Evolutionary conservation across 2,113 vertebrate species (phyloP).

Genomic region (Pterocles gutturalis): DNA sequence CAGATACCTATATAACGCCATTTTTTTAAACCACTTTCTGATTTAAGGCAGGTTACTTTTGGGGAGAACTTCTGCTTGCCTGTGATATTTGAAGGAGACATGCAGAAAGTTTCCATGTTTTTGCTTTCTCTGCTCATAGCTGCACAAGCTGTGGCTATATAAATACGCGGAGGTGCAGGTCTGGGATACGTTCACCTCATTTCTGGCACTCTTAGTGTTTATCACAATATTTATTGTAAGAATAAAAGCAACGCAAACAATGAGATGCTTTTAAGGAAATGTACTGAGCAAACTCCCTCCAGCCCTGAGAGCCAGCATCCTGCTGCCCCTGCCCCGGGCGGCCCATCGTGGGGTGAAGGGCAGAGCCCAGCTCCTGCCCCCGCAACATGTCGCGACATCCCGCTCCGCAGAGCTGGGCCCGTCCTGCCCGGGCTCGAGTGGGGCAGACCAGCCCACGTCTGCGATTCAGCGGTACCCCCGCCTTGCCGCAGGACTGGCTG

Average conservation of each 20-base stretch:
- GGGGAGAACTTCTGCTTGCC: neutral
- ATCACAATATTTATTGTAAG: neutral
- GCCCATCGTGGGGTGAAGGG: rapidly evolving
- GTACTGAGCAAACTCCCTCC: neutral
- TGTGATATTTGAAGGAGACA: neutral
- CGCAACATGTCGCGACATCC: too few species aligned
- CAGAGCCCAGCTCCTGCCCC: neutral
- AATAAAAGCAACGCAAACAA: neutral
- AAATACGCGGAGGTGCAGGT: neutral
- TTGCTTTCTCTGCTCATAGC: neutral
- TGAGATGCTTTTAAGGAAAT: neutral
- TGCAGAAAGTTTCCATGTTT: neutral
- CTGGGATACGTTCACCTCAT: neutral
- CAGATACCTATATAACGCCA: neutral
- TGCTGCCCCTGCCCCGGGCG: rapidly evolving
- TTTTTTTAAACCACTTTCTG: neutral
- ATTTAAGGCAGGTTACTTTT: neutral
- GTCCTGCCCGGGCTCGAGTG: neutral
- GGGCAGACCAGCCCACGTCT: neutral
- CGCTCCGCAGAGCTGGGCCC: neutral
- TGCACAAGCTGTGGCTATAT: neutral
- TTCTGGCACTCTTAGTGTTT: neutral
- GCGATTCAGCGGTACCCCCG: rapidly evolving
- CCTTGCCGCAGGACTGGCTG: rapidly evolving
- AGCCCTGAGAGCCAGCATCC: rapidly evolving